Percentiles rank a stretch among this genome's conserved stretches.
phyloP scores from a whole-genome alignment of 1,140 invertebrate species.

The Neodiprion pinetum region DNA sequence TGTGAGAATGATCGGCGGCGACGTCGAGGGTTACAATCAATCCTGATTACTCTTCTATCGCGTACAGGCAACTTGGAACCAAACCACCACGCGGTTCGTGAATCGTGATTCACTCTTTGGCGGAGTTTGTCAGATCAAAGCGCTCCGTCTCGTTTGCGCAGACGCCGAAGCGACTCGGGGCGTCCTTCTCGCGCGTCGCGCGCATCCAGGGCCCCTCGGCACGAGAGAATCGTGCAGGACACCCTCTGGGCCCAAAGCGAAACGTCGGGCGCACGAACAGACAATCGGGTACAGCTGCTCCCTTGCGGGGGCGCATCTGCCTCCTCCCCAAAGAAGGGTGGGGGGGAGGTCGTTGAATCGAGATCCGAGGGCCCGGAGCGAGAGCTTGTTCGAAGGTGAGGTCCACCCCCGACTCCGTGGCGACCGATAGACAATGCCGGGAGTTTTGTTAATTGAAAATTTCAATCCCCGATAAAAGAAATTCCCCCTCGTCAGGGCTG shows the following conservation, averaged over 20 bases:
- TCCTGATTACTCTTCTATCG: not conserved
- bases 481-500: not conserved
- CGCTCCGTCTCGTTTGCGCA: not conserved
- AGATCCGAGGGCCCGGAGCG: not conserved
- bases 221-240: not conserved
- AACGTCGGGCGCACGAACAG: constrained; percentile 39
- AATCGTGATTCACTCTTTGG: not conserved
- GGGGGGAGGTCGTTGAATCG: not conserved
- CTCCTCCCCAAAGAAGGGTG: constrained; percentile 24
- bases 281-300: constrained; percentile 49
- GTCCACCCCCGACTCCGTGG: not conserved
- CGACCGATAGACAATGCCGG: not conserved
- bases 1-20: not conserved
- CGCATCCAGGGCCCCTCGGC: not conserved
- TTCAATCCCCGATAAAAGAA: not conserved
- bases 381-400: not conserved
- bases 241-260: not conserved
- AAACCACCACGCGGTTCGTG: not conserved
- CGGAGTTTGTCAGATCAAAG: not conserved
- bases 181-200: not conserved
- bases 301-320: constrained; percentile 52
- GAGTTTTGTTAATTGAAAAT: not conserved
- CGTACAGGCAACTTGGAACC: no score
- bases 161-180: not conserved
- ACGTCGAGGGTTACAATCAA: not conserved